Evolutionary conservation across 2,113 vertebrate genomes (phyloP).

Genomic region (Conger conger): DNA sequence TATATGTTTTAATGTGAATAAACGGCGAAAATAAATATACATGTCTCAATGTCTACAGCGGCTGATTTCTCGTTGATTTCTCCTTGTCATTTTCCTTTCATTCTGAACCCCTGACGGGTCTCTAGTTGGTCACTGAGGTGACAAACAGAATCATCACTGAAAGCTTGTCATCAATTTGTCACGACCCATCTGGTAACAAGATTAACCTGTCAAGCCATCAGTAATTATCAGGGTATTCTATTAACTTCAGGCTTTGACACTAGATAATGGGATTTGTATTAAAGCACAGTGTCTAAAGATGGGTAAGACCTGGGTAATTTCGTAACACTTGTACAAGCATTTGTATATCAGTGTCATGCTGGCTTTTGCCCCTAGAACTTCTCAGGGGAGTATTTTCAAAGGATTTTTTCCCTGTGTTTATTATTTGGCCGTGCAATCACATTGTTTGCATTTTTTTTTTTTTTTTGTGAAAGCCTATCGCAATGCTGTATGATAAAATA

Average conservation of each 20-base stretch:
- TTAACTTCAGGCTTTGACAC: constrained; percentile 37
- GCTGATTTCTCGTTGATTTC: not conserved
- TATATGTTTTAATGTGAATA: not conserved
- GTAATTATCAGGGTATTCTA: constrained; percentile 44
- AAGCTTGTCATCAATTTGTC: constrained; percentile 41
- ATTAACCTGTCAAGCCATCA: constrained; percentile 47
- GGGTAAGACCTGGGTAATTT: not conserved
- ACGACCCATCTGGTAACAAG: constrained; percentile 46
- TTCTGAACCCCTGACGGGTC: not conserved
- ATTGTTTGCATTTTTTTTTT: not conserved
- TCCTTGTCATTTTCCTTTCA: constrained; percentile 5
- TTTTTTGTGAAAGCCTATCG: not conserved
- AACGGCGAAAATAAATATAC: not conserved
- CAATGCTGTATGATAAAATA: not conserved
- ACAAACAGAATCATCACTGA: constrained; percentile 1
- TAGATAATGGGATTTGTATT: constrained; percentile 35
- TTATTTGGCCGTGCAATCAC: not conserved
- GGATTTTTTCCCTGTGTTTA: not conserved
- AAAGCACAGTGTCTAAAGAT: constrained; percentile 23
- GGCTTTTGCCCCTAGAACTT: constrained; percentile 1
- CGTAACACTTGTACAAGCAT: not conserved
- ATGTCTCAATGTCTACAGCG: not conserved
- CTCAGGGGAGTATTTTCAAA: not conserved
- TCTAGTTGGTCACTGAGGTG: constrained; percentile 17
- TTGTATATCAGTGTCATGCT: not conserved